These are phyloP conservation scores for Esox lucius DNA, from an alignment of 2,797 vertebrate genomes.

Conservation along the genomic window DNA sequence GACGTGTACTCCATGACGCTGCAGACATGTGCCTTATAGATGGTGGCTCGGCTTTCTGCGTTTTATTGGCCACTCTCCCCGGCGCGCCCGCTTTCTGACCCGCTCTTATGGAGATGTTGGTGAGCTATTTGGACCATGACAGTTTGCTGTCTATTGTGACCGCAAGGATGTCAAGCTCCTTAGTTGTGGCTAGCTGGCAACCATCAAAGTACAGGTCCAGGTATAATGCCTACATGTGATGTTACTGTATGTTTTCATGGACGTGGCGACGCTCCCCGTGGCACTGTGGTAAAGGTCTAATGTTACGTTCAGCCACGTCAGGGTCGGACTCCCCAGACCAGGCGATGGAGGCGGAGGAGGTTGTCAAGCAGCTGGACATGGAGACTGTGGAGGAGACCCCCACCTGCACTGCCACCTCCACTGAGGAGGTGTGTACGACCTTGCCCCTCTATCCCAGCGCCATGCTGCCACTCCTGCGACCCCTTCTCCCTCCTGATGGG, in stretches of 20 bases:
- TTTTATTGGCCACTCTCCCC: constrained; percentile 2
- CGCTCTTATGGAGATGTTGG: neutral
- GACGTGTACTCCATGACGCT: neutral
- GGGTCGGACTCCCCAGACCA: constrained; percentile 94
- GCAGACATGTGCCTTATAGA: constrained; percentile 8
- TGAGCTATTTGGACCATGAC: constrained; percentile 4
- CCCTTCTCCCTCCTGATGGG: constrained; percentile 68
- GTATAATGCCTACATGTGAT: neutral
- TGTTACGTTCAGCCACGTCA: constrained; percentile 74
- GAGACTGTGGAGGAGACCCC: constrained; percentile 91
- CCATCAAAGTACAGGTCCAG: neutral
- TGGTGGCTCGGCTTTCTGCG: neutral
- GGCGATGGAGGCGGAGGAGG: constrained; percentile 93
- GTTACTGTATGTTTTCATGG: neutral
- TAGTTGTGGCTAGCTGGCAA: constrained; percentile 4
- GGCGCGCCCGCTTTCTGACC: neutral
- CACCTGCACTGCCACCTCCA: constrained; percentile 81
- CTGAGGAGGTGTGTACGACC: constrained; percentile 59
- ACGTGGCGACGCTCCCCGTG: neutral
- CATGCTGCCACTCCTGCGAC: constrained; percentile 62
- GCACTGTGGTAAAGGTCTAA: neutral
- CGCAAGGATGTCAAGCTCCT: constrained; percentile 1
- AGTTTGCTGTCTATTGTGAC: neutral
- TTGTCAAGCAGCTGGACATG: constrained; percentile 95
- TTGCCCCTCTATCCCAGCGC: neutral